Conservation (phyloP, 2,888 invertebrate genomes). For the Zaprionus lineosus region DNA sequence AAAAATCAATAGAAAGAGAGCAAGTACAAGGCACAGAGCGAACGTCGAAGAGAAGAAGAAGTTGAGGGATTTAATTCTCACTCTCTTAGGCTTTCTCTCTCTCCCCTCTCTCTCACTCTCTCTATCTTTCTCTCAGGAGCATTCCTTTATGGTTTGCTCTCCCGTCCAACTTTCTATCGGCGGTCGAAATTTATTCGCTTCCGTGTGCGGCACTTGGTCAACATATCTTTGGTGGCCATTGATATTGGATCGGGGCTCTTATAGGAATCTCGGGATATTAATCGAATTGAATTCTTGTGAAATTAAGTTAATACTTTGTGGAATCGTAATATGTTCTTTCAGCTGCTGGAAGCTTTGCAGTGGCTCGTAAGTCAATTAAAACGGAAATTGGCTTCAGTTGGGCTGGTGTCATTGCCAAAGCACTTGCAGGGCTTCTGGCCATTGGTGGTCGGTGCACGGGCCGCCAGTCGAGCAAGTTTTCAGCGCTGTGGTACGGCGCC, state of each 20-base stretch:
- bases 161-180: background rate
- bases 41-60: background rate
- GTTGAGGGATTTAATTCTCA: background rate
- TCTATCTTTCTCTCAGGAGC: conserved; percentile 11
- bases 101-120: background rate
- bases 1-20: conserved; percentile 64
- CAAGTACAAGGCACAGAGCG: background rate
- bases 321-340: conserved; percentile 50
- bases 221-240: too few relatives aligned
- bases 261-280: background rate
- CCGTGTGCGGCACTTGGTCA: conserved; percentile 23
- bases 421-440: conserved; percentile 63
- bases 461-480: conserved; percentile 43
- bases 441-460: conserved; percentile 35
- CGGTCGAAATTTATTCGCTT: conserved; percentile 20
- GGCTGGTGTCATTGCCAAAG: conserved; percentile 48
- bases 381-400: conserved; percentile 56
- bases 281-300: background rate
- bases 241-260: background rate
- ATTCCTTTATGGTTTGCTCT: conserved; percentile 3
- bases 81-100: background rate
- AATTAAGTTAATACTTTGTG: conserved; percentile 3
- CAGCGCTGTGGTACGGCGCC: conserved; percentile 39
- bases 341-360: conserved; percentile 58
- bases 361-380: conserved; percentile 68